phyloP scores from a whole-genome alignment of 2,797 vertebrate species.

The Allobates femoralis region DNA sequence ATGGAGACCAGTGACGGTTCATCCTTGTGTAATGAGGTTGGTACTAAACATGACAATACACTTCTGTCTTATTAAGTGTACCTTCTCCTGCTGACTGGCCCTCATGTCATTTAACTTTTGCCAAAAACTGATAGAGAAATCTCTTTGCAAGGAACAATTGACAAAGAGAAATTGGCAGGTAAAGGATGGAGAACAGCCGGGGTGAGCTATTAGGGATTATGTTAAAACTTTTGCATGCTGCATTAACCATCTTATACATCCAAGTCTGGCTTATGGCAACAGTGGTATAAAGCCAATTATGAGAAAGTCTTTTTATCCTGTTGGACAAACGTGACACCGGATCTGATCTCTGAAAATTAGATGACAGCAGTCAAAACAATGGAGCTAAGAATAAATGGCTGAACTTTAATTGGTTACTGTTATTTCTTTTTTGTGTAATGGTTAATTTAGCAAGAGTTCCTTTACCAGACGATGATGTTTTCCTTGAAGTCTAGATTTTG shows the following conservation, averaged over 20 bases:
- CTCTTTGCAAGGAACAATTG: constrained; percentile 49
- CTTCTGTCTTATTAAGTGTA: constrained; percentile 50
- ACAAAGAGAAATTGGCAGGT: constrained; percentile 56
- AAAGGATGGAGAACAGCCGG: constrained; percentile 37
- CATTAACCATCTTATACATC: constrained; percentile 52
- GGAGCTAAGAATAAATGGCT: background rate
- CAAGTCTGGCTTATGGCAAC: constrained; percentile 53
- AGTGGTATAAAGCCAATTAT: constrained; percentile 52
- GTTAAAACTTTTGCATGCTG: constrained; percentile 57
- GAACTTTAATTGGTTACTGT: constrained; percentile 37
- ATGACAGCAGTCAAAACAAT: constrained; percentile 4
- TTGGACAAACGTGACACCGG: constrained; percentile 22
- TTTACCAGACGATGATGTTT: background rate
- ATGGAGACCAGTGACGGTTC: background rate
- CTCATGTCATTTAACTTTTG: constrained; percentile 52
- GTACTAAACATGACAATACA: constrained; percentile 40
- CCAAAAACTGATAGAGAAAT: constrained; percentile 50
- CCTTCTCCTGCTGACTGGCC: constrained; percentile 36
- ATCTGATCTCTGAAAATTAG: constrained; percentile 29
- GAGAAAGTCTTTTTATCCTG: constrained; percentile 42
- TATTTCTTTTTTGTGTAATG: background rate
- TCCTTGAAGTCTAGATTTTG: too few relatives aligned
- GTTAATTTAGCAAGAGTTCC: background rate
- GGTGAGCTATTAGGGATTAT: constrained; percentile 49
- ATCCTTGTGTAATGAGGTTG: constrained; percentile 2